A percentile compares a stretch with the other conserved stretches of the same genome.
These are phyloP conservation scores for Melanotaenia boesemani DNA, from an alignment of 2,797 vertebrate species.

Conservation along the genomic window DNA sequence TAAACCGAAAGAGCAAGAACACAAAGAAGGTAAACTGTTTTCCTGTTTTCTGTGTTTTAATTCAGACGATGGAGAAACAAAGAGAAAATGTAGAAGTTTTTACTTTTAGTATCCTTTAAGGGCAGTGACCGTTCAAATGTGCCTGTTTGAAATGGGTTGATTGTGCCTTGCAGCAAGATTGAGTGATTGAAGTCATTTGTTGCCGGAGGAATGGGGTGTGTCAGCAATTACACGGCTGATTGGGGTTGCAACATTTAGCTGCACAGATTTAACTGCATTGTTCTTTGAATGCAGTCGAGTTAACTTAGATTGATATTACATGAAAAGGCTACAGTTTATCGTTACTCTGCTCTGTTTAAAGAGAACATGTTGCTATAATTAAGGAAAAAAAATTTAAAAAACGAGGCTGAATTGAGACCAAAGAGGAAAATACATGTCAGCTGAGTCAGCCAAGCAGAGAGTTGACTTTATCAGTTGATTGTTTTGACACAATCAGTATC, in stretches of 20 bases:
- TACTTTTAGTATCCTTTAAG: constrained; percentile 1
- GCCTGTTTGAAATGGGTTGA: constrained; percentile 3
- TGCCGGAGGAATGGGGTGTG: background rate
- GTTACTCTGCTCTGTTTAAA: background rate
- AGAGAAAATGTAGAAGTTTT: constrained; percentile 14
- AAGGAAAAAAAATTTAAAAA: background rate
- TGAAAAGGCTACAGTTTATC: background rate
- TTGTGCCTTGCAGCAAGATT: constrained; percentile 5
- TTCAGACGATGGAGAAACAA: background rate
- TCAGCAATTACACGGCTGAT: constrained; percentile 17
- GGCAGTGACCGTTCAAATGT: constrained; percentile 14
- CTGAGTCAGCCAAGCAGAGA: background rate
- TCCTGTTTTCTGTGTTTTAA: constrained; percentile 18
- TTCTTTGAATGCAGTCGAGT: background rate
- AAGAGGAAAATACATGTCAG: background rate
- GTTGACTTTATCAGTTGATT: background rate
- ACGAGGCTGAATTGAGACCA: background rate
- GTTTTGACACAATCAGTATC: background rate
- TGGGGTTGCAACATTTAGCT: constrained; percentile 11
- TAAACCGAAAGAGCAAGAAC: constrained; percentile 9
- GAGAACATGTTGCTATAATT: background rate
- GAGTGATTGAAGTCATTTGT: constrained; percentile 17
- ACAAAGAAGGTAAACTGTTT: background rate
- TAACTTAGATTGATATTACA: background rate
- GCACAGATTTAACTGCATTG: constrained; percentile 1